phyloP scores from a whole-genome alignment of 2,113 vertebrate genomes.

The Pollimyrus isidori region DNA sequence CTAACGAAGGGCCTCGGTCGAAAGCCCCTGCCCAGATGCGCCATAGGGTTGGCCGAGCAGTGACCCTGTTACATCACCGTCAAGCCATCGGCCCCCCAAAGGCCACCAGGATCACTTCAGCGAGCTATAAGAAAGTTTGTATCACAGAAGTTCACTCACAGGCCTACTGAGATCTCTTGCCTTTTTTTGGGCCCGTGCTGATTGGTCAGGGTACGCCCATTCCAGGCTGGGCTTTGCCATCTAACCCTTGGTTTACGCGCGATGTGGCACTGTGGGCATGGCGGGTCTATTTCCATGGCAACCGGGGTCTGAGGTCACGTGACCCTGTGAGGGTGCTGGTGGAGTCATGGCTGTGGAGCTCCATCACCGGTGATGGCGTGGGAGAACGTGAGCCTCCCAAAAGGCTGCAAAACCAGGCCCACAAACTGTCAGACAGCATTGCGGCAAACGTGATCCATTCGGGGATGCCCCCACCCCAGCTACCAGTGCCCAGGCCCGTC shows the following conservation, averaged over 20 bases:
- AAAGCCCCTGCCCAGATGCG: neutral
- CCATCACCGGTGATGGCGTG: neutral
- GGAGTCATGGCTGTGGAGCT: neutral
- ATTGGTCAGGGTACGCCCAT: neutral
- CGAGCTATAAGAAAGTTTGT: neutral
- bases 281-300: slow-evolving; percentile 35
- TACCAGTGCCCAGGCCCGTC: too few relatives aligned
- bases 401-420: neutral
- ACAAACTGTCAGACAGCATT: neutral
- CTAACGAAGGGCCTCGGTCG: neutral
- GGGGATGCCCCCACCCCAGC: neutral
- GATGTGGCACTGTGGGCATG: neutral
- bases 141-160: neutral
- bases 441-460: neutral
- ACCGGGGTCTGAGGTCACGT: slow-evolving; percentile 21
- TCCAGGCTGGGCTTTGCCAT: neutral
- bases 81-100: neutral
- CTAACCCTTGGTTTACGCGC: neutral
- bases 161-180: neutral
- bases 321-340: slow-evolving; percentile 14
- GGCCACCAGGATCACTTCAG: neutral
- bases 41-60: neutral
- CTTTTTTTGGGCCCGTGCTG: neutral
- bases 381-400: neutral
- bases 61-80: neutral